phyloP scores from a whole-genome alignment of 2,113 vertebrate species.

The Paralichthys olivaceus region DNA sequence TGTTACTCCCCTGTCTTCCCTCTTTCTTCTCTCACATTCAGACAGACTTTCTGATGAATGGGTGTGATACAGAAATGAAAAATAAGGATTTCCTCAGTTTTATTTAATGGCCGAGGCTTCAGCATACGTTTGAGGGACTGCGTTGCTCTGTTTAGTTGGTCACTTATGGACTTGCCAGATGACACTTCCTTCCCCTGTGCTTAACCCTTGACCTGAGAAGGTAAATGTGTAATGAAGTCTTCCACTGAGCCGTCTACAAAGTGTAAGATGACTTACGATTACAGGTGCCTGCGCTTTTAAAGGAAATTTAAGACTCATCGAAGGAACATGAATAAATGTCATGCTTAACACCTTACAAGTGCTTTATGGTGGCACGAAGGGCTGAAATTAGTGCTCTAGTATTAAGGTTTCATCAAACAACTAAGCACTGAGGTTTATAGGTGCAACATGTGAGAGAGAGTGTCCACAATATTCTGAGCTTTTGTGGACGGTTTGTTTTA shows the following conservation, averaged over 20 bases:
- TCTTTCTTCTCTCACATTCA: conserved; percentile 80
- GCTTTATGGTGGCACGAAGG: conserved; percentile 44
- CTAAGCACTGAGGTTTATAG: not conserved
- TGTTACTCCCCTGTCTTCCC: conserved; percentile 61
- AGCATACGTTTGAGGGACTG: conserved; percentile 78
- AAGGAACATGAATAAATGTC: conserved; percentile 56
- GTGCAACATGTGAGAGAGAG: not conserved
- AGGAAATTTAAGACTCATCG: conserved; percentile 71
- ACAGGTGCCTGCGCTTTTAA: conserved; percentile 60
- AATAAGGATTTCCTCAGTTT: conserved; percentile 81
- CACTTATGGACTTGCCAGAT: conserved; percentile 85
- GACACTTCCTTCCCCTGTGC: conserved; percentile 90
- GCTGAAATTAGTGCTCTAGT: not conserved
- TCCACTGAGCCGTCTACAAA: conserved; percentile 81
- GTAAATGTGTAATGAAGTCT: conserved; percentile 89
- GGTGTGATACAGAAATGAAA: conserved; percentile 77
- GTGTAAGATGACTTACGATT: conserved; percentile 80
- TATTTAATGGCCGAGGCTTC: conserved; percentile 83
- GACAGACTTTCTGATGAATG: conserved; percentile 78
- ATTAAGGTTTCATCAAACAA: conserved; percentile 9
- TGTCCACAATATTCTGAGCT: not conserved
- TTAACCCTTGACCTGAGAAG: conserved; percentile 91
- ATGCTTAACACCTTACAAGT: conserved; percentile 53
- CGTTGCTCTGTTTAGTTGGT: conserved; percentile 81
- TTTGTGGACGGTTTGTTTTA: not conserved